These are phyloP conservation scores for Lucifuga dentata DNA, from an alignment of 2,113 vertebrate genomes.

Conservation along the genomic window DNA sequence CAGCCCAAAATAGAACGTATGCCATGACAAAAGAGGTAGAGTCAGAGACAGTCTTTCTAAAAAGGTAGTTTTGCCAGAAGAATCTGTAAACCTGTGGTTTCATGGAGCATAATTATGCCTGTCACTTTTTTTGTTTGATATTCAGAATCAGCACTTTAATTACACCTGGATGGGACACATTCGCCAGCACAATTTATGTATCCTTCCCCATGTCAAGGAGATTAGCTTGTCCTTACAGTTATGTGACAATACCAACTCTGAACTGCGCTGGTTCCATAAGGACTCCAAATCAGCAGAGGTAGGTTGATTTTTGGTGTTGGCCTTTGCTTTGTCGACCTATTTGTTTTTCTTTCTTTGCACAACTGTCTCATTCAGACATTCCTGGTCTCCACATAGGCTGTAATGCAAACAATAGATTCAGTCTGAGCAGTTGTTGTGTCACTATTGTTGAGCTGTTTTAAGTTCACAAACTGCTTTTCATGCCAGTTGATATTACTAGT, in stretches of 20 bases:
- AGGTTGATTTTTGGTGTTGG: slow-evolving; percentile 60
- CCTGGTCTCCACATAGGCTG: too few species aligned
- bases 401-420: background rate
- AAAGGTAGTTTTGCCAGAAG: slow-evolving; percentile 16
- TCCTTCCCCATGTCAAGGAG: slow-evolving; percentile 50
- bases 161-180: slow-evolving; percentile 93
- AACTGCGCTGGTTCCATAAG: slow-evolving; percentile 88
- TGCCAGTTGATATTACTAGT: background rate
- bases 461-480: background rate
- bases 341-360: background rate
- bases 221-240: slow-evolving; percentile 63
- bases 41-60: slow-evolving; percentile 33
- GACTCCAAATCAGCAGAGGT: slow-evolving; percentile 83
- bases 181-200: slow-evolving; percentile 84
- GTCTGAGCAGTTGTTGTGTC: background rate
- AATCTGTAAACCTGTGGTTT: slow-evolving; percentile 29
- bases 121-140: background rate
- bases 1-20: slow-evolving; percentile 1
- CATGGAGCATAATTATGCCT: slow-evolving; percentile 41
- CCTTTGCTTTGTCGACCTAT: background rate
- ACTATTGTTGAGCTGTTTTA: too few species aligned
- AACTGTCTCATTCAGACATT: background rate
- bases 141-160: slow-evolving; percentile 91
- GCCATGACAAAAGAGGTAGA: slow-evolving; percentile 61
- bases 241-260: slow-evolving; percentile 80